These are phyloP conservation scores for Oreochromis tanganicae DNA, from an alignment of 2,113 vertebrate genomes.

Conservation along the genomic window DNA sequence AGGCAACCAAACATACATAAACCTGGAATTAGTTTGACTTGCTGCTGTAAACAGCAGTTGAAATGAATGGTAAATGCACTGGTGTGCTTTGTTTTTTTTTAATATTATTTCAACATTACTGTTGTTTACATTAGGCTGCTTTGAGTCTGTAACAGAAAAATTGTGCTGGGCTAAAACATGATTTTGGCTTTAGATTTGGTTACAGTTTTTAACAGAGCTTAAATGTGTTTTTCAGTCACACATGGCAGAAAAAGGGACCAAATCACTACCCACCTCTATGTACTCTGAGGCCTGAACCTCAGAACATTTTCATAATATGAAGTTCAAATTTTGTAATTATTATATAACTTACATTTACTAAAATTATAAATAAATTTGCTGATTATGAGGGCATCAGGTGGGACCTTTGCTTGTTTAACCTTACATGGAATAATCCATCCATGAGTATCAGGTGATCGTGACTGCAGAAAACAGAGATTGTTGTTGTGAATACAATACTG, in stretches of 20 bases:
- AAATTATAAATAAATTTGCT: neutral
- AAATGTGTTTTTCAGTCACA: neutral
- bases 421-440: neutral
- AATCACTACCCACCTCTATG: neutral
- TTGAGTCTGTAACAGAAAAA: neutral
- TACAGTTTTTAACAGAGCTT: neutral
- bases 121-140: neutral
- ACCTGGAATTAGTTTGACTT: neutral
- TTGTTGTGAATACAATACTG: neutral
- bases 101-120: neutral
- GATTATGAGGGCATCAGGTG: neutral
- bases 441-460: neutral
- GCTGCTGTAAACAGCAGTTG: neutral
- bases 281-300: neutral
- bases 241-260: neutral
- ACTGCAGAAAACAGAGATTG: neutral
- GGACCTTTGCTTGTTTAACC: neutral
- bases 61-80: neutral
- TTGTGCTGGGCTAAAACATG: neutral
- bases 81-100: neutral
- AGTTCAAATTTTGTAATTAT: neutral
- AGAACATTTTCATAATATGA: neutral
- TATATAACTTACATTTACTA: accelerated
- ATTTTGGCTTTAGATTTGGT: neutral
- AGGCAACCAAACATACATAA: neutral